Evolutionary conservation across 2,888 invertebrate species (phyloP).

Genomic region (Parochlus steinenii): DNA sequence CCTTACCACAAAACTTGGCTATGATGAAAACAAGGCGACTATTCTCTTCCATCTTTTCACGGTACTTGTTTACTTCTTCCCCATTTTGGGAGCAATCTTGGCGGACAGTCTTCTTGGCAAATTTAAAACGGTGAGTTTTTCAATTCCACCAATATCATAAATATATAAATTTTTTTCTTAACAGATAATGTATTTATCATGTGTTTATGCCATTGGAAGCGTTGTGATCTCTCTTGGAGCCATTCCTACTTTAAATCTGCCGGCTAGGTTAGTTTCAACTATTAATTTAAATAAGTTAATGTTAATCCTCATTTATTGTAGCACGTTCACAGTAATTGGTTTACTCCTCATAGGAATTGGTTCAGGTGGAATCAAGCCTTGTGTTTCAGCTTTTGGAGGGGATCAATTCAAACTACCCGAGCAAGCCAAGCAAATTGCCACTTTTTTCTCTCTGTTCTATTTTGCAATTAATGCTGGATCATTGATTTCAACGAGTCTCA

Average conservation of each 20-base stretch:
- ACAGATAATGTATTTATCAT: slow-evolving; percentile 49
- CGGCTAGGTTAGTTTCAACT: slow-evolving; percentile 24
- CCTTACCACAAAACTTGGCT: slow-evolving; percentile 59
- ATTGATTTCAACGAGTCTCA: slow-evolving; percentile 70
- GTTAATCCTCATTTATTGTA: slow-evolving; percentile 21
- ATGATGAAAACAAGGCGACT: slow-evolving; percentile 56
- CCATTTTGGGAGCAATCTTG: slow-evolving; percentile 78
- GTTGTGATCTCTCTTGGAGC: slow-evolving; percentile 43
- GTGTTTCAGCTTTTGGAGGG: slow-evolving; percentile 88
- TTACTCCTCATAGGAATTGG: slow-evolving; percentile 67
- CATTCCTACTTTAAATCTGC: slow-evolving; percentile 33
- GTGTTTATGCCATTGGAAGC: slow-evolving; percentile 54
- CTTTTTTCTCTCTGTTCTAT: slow-evolving; percentile 89
- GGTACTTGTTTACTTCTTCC: slow-evolving; percentile 80
- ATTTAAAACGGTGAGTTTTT: slow-evolving; percentile 35
- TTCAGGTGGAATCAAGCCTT: slow-evolving; percentile 92
- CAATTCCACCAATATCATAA: background rate
- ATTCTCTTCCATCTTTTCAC: slow-evolving; percentile 79
- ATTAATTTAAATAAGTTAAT: background rate
- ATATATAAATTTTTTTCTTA: slow-evolving; percentile 1
- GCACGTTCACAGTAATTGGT: slow-evolving; percentile 46
- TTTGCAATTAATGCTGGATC: slow-evolving; percentile 87
- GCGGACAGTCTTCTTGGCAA: slow-evolving; percentile 88
- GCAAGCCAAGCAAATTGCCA: slow-evolving; percentile 58
- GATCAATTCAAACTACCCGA: slow-evolving; percentile 77